phyloP scores from a whole-genome alignment of 2,888 invertebrate genomes.

The Plagodis pulveraria region DNA sequence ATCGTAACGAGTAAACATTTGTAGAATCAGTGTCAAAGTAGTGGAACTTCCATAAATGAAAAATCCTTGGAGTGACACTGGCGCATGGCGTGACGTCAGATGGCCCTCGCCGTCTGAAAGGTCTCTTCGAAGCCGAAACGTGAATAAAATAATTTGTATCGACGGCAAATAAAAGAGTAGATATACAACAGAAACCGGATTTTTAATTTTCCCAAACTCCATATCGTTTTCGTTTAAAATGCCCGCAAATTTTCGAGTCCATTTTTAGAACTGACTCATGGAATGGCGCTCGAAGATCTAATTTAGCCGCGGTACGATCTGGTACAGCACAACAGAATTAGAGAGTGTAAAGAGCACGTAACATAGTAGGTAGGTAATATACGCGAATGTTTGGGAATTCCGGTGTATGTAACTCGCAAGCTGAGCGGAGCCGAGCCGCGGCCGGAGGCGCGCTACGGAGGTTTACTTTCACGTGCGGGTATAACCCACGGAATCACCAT shows the following conservation, averaged over 20 bases:
- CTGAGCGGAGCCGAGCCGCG: background rate
- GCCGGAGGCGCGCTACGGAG: slow-evolving; percentile 21
- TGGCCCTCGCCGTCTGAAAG: slow-evolving; percentile 11
- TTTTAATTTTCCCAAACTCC: slow-evolving; percentile 28
- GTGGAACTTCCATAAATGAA: slow-evolving; percentile 34
- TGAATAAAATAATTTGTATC: slow-evolving; percentile 19
- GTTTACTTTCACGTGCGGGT: slow-evolving; percentile 64
- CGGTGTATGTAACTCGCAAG: slow-evolving; percentile 48
- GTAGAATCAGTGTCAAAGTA: slow-evolving; percentile 18
- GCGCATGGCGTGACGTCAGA: slow-evolving; percentile 14
- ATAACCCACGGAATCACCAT: slow-evolving; percentile 51
- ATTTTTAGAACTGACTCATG: slow-evolving; percentile 20
- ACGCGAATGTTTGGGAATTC: slow-evolving; percentile 59
- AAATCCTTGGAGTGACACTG: slow-evolving; percentile 33
- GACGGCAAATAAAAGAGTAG: slow-evolving; percentile 18
- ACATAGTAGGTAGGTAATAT: slow-evolving; percentile 41
- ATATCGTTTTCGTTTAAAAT: slow-evolving; percentile 20
- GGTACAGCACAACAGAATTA: slow-evolving; percentile 45
- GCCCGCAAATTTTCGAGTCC: slow-evolving; percentile 1
- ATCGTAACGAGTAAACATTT: slow-evolving; percentile 16
- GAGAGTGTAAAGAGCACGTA: slow-evolving; percentile 53
- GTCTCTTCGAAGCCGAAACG: slow-evolving; percentile 25
- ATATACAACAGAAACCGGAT: slow-evolving; percentile 31
- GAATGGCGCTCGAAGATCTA: slow-evolving; percentile 9
- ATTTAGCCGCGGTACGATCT: slow-evolving; percentile 13